Percentiles rank a stretch among this genome's conserved stretches.
phyloP scores from a whole-genome alignment of 2,797 vertebrate species.

The Zenarchopterus dispar region DNA sequence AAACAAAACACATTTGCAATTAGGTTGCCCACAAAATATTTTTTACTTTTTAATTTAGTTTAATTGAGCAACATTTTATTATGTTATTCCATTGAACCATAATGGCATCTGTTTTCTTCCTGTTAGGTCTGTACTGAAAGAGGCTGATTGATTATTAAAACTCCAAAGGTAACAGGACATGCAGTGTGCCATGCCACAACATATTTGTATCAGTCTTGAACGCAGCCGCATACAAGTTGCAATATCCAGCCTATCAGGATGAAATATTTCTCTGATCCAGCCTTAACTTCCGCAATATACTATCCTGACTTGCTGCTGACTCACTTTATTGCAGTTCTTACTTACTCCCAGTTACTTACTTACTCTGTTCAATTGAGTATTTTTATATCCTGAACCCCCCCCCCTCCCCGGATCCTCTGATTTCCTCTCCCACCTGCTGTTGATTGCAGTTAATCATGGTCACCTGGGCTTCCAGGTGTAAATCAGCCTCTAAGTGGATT shows the following conservation, averaged over 20 bases:
- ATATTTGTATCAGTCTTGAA: constrained; percentile 45
- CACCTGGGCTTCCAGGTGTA: constrained; percentile 38
- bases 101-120: neutral
- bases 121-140: neutral
- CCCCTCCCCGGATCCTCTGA: neutral
- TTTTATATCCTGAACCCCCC: constrained; percentile 20
- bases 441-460: constrained; percentile 52
- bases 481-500: constrained; percentile 28
- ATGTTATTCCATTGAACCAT: neutral
- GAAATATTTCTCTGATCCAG: constrained; percentile 52
- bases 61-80: neutral
- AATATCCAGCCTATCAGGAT: constrained; percentile 39
- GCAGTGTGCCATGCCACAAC: constrained; percentile 24
- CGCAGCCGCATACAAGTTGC: constrained; percentile 34
- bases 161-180: constrained; percentile 7
- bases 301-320: constrained; percentile 20
- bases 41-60: neutral
- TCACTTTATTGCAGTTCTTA: constrained; percentile 27
- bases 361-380: constrained; percentile 18
- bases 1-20: constrained; percentile 5
- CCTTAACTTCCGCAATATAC: constrained; percentile 8
- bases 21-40: neutral
- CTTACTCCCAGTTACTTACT: neutral
- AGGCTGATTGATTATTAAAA: neutral
- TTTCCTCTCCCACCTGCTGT: constrained; percentile 17